These are phyloP conservation scores for Beroe ovata DNA, from an alignment of 37 sponge, comb jelly and placozoan genomes.

Conservation along the genomic window DNA sequence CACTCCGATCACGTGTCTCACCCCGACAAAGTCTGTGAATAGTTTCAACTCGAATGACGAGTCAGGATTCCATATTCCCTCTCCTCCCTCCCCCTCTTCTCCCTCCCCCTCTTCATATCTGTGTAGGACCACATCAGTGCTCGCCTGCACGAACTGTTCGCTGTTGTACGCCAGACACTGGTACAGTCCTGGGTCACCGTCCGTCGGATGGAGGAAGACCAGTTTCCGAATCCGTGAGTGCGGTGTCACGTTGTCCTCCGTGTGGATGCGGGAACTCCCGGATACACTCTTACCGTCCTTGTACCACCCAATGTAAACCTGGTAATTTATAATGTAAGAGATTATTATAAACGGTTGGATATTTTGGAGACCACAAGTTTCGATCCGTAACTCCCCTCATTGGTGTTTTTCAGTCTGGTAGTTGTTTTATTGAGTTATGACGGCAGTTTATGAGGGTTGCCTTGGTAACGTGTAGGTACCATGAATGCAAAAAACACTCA, in stretches of 20 bases:
- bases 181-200: constrained; percentile 24
- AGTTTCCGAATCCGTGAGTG: constrained; percentile 41
- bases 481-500: constrained; percentile 7
- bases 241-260: constrained; percentile 12
- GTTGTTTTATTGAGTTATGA: too few relatives aligned
- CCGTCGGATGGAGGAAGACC: constrained; percentile 20
- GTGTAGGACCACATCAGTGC: constrained; percentile 36
- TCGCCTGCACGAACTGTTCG: constrained; percentile 39
- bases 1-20: too few relatives aligned
- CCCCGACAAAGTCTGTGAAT: not conserved
- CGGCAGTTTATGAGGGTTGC: too few relatives aligned
- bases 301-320: constrained; percentile 60
- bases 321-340: not conserved
- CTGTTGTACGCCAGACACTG: constrained; percentile 54
- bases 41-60: constrained; percentile 22
- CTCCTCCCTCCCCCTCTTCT: not conserved
- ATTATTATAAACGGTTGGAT: too few relatives aligned
- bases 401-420: too few relatives aligned
- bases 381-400: too few relatives aligned
- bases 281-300: constrained; percentile 58
- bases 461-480: too few relatives aligned
- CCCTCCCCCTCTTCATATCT: not conserved
- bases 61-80: not conserved
- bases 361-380: too few relatives aligned
- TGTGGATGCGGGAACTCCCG: constrained; percentile 13